A percentile compares a stretch with the other conserved stretches of the same genome.
Conservation (phyloP, 1,140 invertebrate genomes). For the Asbolus verrucosus region DNA sequence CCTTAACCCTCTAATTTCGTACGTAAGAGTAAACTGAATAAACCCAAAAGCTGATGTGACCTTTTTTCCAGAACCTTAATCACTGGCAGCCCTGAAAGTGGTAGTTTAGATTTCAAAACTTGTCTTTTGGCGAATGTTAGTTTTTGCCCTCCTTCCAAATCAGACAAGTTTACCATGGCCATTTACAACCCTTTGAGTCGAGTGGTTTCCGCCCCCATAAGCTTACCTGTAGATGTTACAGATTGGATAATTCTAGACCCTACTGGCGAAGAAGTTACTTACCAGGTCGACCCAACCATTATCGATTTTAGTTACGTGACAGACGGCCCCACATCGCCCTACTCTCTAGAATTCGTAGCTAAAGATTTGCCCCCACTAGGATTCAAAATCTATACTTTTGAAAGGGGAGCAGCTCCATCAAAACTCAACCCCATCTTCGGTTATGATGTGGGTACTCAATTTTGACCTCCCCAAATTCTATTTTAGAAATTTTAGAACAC, state of each 20-base stretch:
- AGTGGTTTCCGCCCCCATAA: constrained; percentile 72
- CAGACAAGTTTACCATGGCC: constrained; percentile 73
- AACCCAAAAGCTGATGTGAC: neutral
- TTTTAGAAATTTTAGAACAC: too few relatives aligned
- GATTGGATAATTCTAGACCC: constrained; percentile 74
- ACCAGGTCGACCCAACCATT: constrained; percentile 44
- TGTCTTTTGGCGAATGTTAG: constrained; percentile 69
- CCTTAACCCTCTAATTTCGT: constrained; percentile 2
- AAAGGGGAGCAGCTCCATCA: constrained; percentile 1
- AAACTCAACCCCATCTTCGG: neutral
- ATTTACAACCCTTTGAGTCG: constrained; percentile 85
- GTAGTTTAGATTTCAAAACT: constrained; percentile 54
- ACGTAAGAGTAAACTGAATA: too few relatives aligned
- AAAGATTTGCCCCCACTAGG: constrained; percentile 74
- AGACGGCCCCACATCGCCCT: constrained; percentile 3
- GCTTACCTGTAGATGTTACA: constrained; percentile 74
- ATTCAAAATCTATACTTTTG: constrained; percentile 71
- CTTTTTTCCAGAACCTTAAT: constrained; percentile 44
- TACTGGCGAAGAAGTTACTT: constrained; percentile 42
- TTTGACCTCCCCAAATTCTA: too few relatives aligned
- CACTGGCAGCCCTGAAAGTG: neutral
- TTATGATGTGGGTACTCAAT: too few relatives aligned
- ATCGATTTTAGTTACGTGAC: constrained; percentile 40
- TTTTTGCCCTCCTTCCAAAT: constrained; percentile 68
- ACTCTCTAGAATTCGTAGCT: constrained; percentile 76